Base-by-base conservation (phyloP, 1,140 invertebrate genomes). In the Heliconius eleuchia region DNA sequence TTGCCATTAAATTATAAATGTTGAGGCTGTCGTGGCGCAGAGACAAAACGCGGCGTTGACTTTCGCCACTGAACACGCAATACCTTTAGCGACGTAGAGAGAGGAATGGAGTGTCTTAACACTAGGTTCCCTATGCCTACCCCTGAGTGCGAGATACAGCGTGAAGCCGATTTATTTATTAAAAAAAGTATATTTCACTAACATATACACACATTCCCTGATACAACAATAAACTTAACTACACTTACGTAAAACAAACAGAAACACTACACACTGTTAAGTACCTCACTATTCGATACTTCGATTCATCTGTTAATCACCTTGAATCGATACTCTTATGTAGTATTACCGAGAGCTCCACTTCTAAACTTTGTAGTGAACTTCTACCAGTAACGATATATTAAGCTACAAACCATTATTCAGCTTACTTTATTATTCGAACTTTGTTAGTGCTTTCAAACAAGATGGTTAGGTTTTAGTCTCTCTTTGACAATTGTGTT, bases 351-450 rank as follows among this genome's bases (percentile, higher is more conserved):
- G 60, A 27, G 60, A 66, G 11, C 60, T 66, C 13, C 60, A 66
- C 60, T 66, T 66, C 60, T 66, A 66, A 66, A 66, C 23, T 66
- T 66, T 66, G 23, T n/a, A 66, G 7, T 66, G 27, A 66, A 66
- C 9, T 66, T 66, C 9, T 16, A 27, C 60, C 11, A 66, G 27
- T 66, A 66, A 66, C 60, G 60, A 66, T 66, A 66, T 66, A 66
- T 66, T 66, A 27, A 66, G 60, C 60, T 66, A 30, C 60, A 66
- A 66, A 66, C 60, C 23, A 66, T 66, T 66, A 23, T 66, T 66
- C 60, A 66, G 60, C 8, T 27, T 30, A 66, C 60, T 66, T 66
- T 66, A 66, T 66, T 66, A 66, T 30, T 4, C 27, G 4, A 66
- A 66, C 60, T 66, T 66, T 8, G 60, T 27, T n/a, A 27, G 57